These are phyloP conservation scores for Triplophysa bombifrons DNA, from an alignment of 2,797 vertebrate genomes.

Conservation along the genomic window DNA sequence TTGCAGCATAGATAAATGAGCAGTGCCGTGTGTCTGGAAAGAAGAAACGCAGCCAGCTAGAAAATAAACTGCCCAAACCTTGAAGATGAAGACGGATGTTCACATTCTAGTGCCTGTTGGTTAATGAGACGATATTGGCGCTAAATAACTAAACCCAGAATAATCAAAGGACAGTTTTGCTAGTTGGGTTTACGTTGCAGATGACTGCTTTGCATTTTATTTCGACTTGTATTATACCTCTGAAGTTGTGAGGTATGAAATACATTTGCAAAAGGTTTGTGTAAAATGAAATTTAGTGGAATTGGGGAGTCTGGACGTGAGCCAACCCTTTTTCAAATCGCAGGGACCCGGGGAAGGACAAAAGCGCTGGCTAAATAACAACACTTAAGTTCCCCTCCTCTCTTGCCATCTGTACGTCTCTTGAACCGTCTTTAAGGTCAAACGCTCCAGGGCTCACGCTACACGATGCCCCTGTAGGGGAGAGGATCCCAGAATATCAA, in stretches of 20 bases:
- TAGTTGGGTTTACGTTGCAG: slow-evolving; percentile 30
- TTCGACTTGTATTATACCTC: background rate
- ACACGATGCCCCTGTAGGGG: slow-evolving; percentile 22
- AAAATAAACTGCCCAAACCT: slow-evolving; percentile 29
- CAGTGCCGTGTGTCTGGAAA: background rate
- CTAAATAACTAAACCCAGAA: slow-evolving; percentile 9
- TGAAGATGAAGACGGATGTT: slow-evolving; percentile 36
- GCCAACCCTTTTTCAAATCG: slow-evolving; percentile 37
- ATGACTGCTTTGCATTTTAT: slow-evolving; percentile 23
- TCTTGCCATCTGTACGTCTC: slow-evolving; percentile 33
- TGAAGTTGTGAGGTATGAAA: slow-evolving; percentile 11
- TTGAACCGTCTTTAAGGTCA: slow-evolving; percentile 45
- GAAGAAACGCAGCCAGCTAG: slow-evolving; percentile 8
- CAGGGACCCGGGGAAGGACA: slow-evolving; percentile 25
- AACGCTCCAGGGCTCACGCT: slow-evolving; percentile 28
- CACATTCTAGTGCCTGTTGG: background rate
- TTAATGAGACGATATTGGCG: slow-evolving; percentile 11
- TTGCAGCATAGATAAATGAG: slow-evolving; percentile 29
- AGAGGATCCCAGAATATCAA: slow-evolving; percentile 41
- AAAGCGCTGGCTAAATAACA: slow-evolving; percentile 29
- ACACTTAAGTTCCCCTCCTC: slow-evolving; percentile 34
- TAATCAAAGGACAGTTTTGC: background rate
- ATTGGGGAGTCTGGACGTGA: slow-evolving; percentile 28
- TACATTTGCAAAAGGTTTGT: slow-evolving; percentile 37
- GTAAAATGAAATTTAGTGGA: slow-evolving; percentile 47